Conservation (phyloP, 2,113 vertebrate genomes). For the Amblyopsis rosae region DNA sequence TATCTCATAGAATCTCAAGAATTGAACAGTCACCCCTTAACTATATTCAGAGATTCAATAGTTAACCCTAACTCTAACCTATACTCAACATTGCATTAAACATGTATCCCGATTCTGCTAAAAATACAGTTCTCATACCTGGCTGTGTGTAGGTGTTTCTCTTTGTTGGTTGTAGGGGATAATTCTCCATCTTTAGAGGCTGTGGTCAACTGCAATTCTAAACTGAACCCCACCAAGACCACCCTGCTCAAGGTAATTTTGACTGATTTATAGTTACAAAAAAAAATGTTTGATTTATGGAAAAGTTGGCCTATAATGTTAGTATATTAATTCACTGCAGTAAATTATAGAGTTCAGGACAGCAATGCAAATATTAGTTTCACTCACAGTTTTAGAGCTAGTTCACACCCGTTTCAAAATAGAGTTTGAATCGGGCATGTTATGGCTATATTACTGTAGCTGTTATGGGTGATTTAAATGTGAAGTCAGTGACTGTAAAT, state of each 20-base stretch:
- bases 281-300: background rate
- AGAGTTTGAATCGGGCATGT: too few species aligned
- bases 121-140: background rate
- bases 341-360: too few species aligned
- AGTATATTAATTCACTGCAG: too few species aligned
- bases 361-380: background rate
- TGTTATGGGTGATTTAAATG: too few species aligned
- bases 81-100: background rate
- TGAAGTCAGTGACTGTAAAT: too few species aligned
- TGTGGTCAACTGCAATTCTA: slow-evolving; percentile 82
- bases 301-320: too few species aligned
- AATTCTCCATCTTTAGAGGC: slow-evolving; percentile 85
- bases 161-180: slow-evolving; percentile 86
- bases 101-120: background rate
- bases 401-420: background rate
- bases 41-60: too few species aligned
- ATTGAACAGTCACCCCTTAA: too few species aligned
- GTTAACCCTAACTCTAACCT: too few species aligned
- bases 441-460: too few species aligned
- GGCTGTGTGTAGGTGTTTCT: slow-evolving; percentile 74
- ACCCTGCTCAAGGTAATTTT: slow-evolving; percentile 77
- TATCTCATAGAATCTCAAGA: too few species aligned
- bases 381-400: background rate
- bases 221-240: slow-evolving; percentile 79
- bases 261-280: background rate